Evolutionary conservation across 1,140 invertebrate species (phyloP), one percentile per base, ranked within the genome.

Genomic region (Asobara japonica): DNA sequence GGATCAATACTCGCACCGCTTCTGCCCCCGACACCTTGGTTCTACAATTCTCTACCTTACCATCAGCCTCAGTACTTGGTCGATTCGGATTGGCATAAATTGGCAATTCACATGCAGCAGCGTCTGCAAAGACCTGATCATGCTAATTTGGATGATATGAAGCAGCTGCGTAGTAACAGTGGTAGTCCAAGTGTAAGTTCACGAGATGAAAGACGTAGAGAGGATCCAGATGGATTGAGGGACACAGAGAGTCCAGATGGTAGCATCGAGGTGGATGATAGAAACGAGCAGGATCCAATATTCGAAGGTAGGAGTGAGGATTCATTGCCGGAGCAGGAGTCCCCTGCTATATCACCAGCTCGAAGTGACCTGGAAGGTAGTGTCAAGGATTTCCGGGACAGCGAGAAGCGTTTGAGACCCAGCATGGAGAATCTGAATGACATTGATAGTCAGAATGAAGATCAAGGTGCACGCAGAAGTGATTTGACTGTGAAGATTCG

Each of bases 1-100:
- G 84, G 84, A 3, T 87, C 86, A 67, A 86, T 88, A 79, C 87
- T 87, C 61, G 86, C 85, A 0, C 86, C 86, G 7, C 73, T 87
- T 20, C 69, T 88, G 31, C 86, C 86, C 3, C 85, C 84, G 33
- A 85, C 84, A 1, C 85, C 84, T 0, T 87, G 85, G 85, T 74
- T 87, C 4, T 86, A 86, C 73, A 87, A 86, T 41, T 85, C 85
- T 0, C 74, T 87, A 11, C 71, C 74, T 8, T 87, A 87, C 51
- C 84, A 85, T 41, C 83, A 82, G 29, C 85, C 86, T 51, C 86
- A 87, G 48, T 88, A 88, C 66, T 81, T 86, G 1, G 45, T 87
- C 31, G 85, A 87, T 33, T 84, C 84, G 0, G 86, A 87, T 30
- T 88, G 86, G 86, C 86, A 88, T 45, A 84, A 84, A 11, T 38